Evolutionary conservation across 2,888 invertebrate species (phyloP).

Genomic region (Chrysopilus asiliformis): DNA sequence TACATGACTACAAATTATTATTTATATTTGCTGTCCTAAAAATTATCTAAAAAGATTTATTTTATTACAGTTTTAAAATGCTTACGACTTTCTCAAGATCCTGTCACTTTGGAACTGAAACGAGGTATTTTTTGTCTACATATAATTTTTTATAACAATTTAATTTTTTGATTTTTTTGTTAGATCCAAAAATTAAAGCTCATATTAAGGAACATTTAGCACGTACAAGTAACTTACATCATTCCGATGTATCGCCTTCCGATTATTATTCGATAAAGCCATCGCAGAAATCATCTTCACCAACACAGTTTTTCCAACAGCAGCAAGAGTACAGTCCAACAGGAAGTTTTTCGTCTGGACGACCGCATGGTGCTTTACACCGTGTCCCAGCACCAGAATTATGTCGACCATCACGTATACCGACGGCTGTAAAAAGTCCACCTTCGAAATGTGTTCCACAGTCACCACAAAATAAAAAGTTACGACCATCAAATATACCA

Average conservation of each 20-base stretch:
- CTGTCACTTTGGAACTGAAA: conserved; percentile 79
- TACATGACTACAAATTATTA: too few species aligned
- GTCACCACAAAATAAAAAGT: conserved; percentile 33
- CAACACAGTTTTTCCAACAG: too few species aligned
- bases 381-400: too few species aligned
- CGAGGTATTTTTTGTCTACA: conserved; percentile 59
- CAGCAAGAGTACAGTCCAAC: conserved; percentile 13
- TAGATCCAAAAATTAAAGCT: conserved; percentile 81
- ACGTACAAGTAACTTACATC: conserved; percentile 39
- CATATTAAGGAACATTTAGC: conserved; percentile 59
- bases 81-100: conserved; percentile 79
- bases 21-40: too few species aligned
- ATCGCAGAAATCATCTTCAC: conserved; percentile 12
- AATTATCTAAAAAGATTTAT: too few species aligned
- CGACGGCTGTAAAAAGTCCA: conserved; percentile 35
- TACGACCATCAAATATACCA: conserved; percentile 33
- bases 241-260: conserved; percentile 39
- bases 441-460: conserved; percentile 28
- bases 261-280: conserved; percentile 36
- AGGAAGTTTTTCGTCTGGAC: conserved; percentile 14
- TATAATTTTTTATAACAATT: neutral
- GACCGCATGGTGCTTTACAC: neutral
- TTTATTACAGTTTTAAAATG: conserved; percentile 68
- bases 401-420: conserved; percentile 43
- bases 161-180: conserved; percentile 4